Conservation (phyloP, 2,797 vertebrate species). For the Rhabdomys pumilio region DNA sequence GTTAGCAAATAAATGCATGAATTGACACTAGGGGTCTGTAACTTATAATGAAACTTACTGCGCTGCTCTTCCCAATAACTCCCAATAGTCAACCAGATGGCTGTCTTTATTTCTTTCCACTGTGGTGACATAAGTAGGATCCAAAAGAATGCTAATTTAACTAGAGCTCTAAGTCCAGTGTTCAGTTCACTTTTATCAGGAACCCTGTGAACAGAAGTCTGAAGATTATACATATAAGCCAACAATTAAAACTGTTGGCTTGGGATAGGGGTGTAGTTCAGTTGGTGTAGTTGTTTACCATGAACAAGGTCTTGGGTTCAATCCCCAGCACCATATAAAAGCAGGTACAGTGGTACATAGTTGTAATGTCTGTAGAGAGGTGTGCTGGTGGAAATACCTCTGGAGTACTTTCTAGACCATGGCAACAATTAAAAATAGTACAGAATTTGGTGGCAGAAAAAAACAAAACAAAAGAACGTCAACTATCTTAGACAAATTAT, state of each 20-base stretch:
- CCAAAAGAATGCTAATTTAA: constrained; percentile 39
- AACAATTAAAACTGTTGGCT: constrained; percentile 26
- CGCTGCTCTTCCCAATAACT: constrained; percentile 1
- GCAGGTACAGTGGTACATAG: background rate
- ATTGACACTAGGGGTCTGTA: background rate
- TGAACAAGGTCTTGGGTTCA: background rate
- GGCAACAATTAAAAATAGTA: background rate
- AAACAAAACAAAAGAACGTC: background rate
- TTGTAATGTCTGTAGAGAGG: constrained; percentile 8
- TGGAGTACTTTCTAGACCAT: background rate
- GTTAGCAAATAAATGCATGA: background rate
- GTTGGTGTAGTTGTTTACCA: background rate
- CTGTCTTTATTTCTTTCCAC: constrained; percentile 39
- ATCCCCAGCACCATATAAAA: background rate
- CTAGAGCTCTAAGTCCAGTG: background rate
- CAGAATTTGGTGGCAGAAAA: constrained; percentile 18
- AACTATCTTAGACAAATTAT: background rate
- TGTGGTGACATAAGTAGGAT: background rate
- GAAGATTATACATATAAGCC: background rate
- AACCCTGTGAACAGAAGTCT: constrained; percentile 29
- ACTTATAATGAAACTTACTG: background rate
- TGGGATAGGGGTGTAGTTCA: background rate
- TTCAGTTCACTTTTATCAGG: background rate
- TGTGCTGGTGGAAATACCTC: background rate
- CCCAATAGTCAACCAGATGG: background rate